A percentile compares a stretch with the other conserved stretches of the same genome.
These are phyloP conservation scores for Mirounga angustirostris DNA, from an alignment of 2,113 vertebrate species.

Conservation along the genomic window DNA sequence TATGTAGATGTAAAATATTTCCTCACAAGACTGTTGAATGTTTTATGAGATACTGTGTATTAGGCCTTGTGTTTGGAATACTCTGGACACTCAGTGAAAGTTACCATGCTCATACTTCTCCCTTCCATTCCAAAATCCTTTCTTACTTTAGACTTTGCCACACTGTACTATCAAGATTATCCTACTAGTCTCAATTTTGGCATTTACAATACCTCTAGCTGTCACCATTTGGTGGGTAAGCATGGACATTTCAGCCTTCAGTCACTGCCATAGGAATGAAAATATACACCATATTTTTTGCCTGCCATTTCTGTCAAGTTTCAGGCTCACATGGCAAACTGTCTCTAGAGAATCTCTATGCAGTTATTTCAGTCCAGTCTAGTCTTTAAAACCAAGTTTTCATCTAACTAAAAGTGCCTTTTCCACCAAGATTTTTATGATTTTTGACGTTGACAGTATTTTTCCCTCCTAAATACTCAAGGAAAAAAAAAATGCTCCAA, in stretches of 20 bases:
- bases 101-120: neutral
- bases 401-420: neutral
- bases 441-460: slow-evolving; percentile 10
- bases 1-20: neutral
- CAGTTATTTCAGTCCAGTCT: neutral
- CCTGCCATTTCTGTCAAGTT: neutral
- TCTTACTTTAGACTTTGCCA: neutral
- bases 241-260: neutral
- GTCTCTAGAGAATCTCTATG: neutral
- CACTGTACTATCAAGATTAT: neutral
- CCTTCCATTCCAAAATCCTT: neutral
- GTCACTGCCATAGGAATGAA: neutral
- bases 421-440: neutral
- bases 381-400: neutral
- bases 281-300: neutral
- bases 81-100: neutral
- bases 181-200: neutral
- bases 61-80: neutral
- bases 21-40: neutral
- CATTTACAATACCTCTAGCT: neutral
- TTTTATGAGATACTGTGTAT: neutral
- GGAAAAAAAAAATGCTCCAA: neutral
- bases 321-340: neutral
- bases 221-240: neutral
- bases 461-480: neutral